Conservation (phyloP, 2,888 invertebrate species). For the Parnassius glacialis region DNA sequence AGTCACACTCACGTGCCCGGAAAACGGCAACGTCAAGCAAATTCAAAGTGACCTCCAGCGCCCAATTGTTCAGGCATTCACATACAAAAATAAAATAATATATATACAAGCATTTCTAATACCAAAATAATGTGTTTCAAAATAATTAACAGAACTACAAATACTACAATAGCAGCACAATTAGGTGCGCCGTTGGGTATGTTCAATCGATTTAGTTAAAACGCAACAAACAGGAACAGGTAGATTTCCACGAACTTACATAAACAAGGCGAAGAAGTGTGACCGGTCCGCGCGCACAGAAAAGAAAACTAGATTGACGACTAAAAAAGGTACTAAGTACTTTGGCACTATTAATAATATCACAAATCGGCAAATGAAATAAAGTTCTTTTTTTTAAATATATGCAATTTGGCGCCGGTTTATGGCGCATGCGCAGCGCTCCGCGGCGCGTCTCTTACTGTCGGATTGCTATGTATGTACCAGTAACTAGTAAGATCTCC, state of each 20-base stretch:
- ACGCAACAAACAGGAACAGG: constrained; percentile 24
- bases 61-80: not conserved
- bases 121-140: not conserved
- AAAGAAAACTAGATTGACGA: constrained; percentile 33
- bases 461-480: constrained; percentile 29
- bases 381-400: constrained; percentile 30
- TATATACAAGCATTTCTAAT: not conserved
- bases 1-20: constrained; percentile 36
- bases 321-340: constrained; percentile 44
- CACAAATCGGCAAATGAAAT: constrained; percentile 33
- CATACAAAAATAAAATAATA: not conserved
- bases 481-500: constrained; percentile 42
- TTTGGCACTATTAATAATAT: constrained; percentile 51
- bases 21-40: constrained; percentile 37
- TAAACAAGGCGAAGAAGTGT: constrained; percentile 44
- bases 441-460: constrained; percentile 67
- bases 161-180: not conserved
- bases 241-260: constrained; percentile 58
- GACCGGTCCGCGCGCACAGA: constrained; percentile 49
- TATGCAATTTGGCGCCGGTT: constrained; percentile 33
- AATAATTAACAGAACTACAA: no score
- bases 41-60: constrained; percentile 28
- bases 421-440: constrained; percentile 67
- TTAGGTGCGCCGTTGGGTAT: constrained; percentile 1
- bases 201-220: constrained; percentile 23